Percentiles rank a stretch among this genome's conserved stretches.
These are phyloP conservation scores for Asobara japonica DNA, from an alignment of 1,140 invertebrate species.

Conservation along the genomic window DNA sequence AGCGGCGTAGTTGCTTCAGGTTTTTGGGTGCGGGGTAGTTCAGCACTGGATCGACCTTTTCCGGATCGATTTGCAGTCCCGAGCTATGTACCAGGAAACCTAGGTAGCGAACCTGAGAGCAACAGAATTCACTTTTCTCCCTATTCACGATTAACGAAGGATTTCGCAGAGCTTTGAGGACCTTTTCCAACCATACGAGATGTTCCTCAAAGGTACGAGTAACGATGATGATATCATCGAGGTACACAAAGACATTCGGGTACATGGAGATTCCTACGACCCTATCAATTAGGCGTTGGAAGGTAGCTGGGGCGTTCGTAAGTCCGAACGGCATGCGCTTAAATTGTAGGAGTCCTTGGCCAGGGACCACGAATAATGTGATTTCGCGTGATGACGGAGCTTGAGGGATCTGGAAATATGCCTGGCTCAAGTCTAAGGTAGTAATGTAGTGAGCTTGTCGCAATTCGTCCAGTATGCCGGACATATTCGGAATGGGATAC, in stretches of 20 bases:
- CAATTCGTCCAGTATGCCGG: too few relatives aligned
- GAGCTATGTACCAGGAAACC: slow-evolving; percentile 48
- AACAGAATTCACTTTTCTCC: slow-evolving; percentile 49
- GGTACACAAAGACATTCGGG: slow-evolving; percentile 41
- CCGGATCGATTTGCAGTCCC: slow-evolving; percentile 53
- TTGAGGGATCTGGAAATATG: slow-evolving; percentile 52
- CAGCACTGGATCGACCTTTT: slow-evolving; percentile 36
- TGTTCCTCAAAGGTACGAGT: slow-evolving; percentile 52
- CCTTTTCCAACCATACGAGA: slow-evolving; percentile 36
- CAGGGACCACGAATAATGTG: slow-evolving; percentile 61
- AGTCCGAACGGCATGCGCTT: slow-evolving; percentile 61
- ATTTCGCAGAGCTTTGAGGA: slow-evolving; percentile 23
- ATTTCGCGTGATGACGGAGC: slow-evolving; percentile 41
- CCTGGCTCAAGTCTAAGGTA: slow-evolving; percentile 46
- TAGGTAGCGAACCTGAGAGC: slow-evolving; percentile 35
- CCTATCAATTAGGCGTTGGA: slow-evolving; percentile 54
- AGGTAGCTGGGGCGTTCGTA: slow-evolving; percentile 49
- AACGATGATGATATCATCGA: slow-evolving; percentile 51
- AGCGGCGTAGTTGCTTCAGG: slow-evolving; percentile 34
- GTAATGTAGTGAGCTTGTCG: too few relatives aligned
- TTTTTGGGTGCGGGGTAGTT: slow-evolving; percentile 23
- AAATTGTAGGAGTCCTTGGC: slow-evolving; percentile 56
- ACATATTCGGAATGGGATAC: too few relatives aligned
- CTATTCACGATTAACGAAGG: slow-evolving; percentile 40
- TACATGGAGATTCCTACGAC: slow-evolving; percentile 47